Percentiles rank a stretch among this genome's conserved stretches.
These are phyloP conservation scores for Corynorhinus townsendii DNA, from an alignment of 2,113 vertebrate genomes.

Conservation along the genomic window DNA sequence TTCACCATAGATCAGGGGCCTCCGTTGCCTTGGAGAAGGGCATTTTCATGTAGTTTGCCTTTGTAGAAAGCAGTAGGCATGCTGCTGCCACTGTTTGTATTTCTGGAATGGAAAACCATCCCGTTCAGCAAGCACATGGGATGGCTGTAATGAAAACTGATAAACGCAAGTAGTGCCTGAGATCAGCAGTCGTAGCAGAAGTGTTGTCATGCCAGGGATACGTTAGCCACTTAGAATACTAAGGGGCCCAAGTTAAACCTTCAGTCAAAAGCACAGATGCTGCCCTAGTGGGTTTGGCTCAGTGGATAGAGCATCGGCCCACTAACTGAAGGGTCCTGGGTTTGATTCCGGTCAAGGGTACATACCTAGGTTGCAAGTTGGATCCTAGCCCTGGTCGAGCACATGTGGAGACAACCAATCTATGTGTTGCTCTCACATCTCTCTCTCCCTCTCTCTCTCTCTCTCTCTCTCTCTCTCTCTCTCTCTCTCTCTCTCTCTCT, in stretches of 20 bases:
- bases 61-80: background rate
- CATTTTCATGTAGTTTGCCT: background rate
- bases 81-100: background rate
- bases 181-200: background rate
- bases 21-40: background rate
- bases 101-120: slow-evolving; percentile 11
- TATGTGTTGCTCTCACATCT: no score
- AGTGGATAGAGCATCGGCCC: no score
- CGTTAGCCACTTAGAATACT: background rate
- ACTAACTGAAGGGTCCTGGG: no score
- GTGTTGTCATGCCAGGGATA: background rate
- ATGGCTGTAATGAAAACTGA: background rate
- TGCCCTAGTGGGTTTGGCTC: no score
- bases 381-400: no score
- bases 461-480: no score
- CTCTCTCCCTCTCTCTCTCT: no score
- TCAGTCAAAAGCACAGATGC: background rate
- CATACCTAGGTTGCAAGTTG: no score
- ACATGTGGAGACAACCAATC: no score
- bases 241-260: background rate
- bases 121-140: background rate
- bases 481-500: no score
- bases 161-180: background rate
- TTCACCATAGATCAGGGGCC: background rate
- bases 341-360: no score